Conservation (phyloP, 1,140 invertebrate species). For the Muscidifurax raptorellus region DNA sequence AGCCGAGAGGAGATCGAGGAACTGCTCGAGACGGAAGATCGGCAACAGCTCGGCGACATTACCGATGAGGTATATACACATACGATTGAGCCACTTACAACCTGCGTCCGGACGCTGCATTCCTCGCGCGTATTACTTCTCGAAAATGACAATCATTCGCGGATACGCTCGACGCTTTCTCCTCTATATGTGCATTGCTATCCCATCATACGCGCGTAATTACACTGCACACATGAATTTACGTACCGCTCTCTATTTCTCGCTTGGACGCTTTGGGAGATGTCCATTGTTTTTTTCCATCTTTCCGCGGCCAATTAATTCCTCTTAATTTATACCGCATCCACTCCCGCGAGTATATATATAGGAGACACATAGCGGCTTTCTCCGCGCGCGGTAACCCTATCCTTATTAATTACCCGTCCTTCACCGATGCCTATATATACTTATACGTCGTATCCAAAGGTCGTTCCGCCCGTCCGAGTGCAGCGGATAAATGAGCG, state of each 20-base stretch:
- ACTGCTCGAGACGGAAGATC: constrained; percentile 87
- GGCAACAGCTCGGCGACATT: constrained; percentile 87
- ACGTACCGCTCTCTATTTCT: not conserved
- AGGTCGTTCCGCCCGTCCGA: constrained; percentile 45
- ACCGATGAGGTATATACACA: constrained; percentile 82
- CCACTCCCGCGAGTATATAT: not conserved
- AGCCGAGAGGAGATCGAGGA: constrained; percentile 90
- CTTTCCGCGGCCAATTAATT: too few relatives aligned
- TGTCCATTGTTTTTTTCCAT: not conserved
- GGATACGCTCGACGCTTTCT: not conserved
- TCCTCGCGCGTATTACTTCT: not conserved
- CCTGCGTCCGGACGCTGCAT: not conserved
- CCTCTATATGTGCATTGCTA: too few relatives aligned
- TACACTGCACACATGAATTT: too few relatives aligned
- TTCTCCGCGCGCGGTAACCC: constrained; percentile 6
- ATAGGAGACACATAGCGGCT: not conserved
- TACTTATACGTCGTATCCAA: constrained; percentile 25
- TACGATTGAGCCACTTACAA: too few relatives aligned
- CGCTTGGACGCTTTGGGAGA: not conserved
- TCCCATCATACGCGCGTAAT: too few relatives aligned
- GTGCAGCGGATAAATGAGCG: constrained; percentile 3
- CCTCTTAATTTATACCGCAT: too few relatives aligned
- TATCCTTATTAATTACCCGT: constrained; percentile 21
- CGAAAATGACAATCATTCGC: too few relatives aligned
- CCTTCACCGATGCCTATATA: constrained; percentile 14